A percentile compares a stretch with the other conserved stretches of the same genome.
These are phyloP conservation scores for Brachyopa scutellaris DNA, from an alignment of 2,888 invertebrate genomes.

Conservation along the genomic window DNA sequence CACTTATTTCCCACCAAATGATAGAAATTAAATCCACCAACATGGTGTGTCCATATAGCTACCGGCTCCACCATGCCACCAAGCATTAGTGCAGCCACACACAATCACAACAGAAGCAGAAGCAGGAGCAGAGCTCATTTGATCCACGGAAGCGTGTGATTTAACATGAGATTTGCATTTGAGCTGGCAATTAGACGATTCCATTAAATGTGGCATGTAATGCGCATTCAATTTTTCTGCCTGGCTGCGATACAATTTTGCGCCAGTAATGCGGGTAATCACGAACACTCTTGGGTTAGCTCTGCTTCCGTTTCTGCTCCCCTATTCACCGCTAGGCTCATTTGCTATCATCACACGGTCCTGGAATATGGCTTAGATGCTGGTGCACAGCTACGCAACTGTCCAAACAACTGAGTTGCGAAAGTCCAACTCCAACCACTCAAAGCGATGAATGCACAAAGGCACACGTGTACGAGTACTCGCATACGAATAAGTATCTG, in stretches of 20 bases:
- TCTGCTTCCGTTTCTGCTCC: constrained; percentile 1
- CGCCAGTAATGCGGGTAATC: constrained; percentile 71
- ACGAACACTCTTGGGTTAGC: constrained; percentile 58
- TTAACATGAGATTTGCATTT: constrained; percentile 74
- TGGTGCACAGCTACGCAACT: constrained; percentile 39
- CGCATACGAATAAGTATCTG: background rate
- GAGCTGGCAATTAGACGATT: constrained; percentile 74
- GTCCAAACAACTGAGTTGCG: no score
- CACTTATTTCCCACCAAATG: constrained; percentile 66
- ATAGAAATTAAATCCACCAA: constrained; percentile 68
- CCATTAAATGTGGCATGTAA: constrained; percentile 74
- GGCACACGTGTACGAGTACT: background rate
- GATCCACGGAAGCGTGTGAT: constrained; percentile 72
- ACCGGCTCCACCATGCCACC: constrained; percentile 1
- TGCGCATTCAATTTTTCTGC: constrained; percentile 69
- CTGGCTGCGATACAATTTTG: constrained; percentile 65
- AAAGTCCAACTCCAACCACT: background rate
- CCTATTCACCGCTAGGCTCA: constrained; percentile 8
- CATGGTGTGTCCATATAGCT: constrained; percentile 17
- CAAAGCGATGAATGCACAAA: background rate
- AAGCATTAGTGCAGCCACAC: constrained; percentile 25
- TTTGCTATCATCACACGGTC: constrained; percentile 22
- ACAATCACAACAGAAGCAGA: constrained; percentile 54
- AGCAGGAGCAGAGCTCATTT: constrained; percentile 60
- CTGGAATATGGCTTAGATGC: constrained; percentile 17